phyloP scores from a whole-genome alignment of 2,888 invertebrate species.

The Drosophila antonietae region DNA sequence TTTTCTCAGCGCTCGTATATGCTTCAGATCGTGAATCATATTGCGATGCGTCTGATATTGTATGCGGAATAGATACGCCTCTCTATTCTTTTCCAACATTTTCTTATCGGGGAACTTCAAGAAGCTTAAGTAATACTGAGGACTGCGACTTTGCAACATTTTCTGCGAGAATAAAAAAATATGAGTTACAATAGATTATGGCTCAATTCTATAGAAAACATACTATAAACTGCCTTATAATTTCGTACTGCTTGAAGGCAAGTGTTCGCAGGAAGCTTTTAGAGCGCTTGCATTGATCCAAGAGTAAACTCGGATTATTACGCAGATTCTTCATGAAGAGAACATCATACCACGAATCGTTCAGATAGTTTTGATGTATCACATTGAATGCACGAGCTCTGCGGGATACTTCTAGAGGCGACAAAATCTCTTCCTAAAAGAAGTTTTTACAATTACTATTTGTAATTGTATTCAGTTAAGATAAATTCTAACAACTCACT shows the following conservation, averaged over 20 bases:
- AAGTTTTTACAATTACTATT: background rate
- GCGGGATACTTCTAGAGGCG: conserved; percentile 77
- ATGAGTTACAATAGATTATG: background rate
- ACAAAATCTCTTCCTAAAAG: conserved; percentile 66
- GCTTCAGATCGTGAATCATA: conserved; percentile 75
- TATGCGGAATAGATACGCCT: conserved; percentile 75
- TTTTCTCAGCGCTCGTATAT: conserved; percentile 65
- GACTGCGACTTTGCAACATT: conserved; percentile 82
- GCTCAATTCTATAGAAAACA: background rate
- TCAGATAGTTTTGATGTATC: conserved; percentile 81
- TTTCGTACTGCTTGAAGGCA: conserved; percentile 70
- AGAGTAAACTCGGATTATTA: conserved; percentile 66
- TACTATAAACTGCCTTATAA: conserved; percentile 78
- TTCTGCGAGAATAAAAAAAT: conserved; percentile 56
- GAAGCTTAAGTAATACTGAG: conserved; percentile 75
- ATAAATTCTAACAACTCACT: conserved; percentile 38
- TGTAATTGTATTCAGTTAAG: background rate
- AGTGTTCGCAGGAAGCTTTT: conserved; percentile 60
- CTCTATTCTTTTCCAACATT: conserved; percentile 60
- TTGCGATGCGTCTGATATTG: conserved; percentile 82
- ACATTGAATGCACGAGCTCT: conserved; percentile 74
- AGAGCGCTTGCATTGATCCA: conserved; percentile 74
- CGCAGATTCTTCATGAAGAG: conserved; percentile 75
- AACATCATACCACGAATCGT: conserved; percentile 81
- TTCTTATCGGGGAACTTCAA: conserved; percentile 72